Evolutionary conservation across 2,888 invertebrate genomes (phyloP).

Genomic region (Drosophila cracens): DNA sequence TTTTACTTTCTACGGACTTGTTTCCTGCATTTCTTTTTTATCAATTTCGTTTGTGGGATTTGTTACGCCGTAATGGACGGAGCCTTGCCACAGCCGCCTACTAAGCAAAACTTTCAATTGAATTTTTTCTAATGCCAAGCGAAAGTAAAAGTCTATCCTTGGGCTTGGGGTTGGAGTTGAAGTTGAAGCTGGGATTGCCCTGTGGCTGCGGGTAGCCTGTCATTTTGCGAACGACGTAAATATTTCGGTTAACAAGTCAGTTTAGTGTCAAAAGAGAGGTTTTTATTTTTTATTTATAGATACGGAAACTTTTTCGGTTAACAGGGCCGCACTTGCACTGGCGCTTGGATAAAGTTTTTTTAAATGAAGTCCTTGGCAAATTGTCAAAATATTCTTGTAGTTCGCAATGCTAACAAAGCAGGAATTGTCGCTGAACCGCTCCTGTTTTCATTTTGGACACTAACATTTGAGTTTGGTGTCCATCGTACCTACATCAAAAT

Average conservation of each 20-base stretch:
- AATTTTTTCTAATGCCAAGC: slow-evolving; percentile 53
- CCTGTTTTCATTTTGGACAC: slow-evolving; percentile 44
- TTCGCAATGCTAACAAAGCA: background rate
- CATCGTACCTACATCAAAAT: slow-evolving; percentile 64
- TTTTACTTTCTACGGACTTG: slow-evolving; percentile 70
- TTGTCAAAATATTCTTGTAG: background rate
- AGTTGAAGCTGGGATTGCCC: slow-evolving; percentile 26
- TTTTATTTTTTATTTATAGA: slow-evolving; percentile 68
- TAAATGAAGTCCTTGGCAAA: background rate
- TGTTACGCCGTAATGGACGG: slow-evolving; percentile 75
- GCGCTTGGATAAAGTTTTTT: background rate
- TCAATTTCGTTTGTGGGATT: slow-evolving; percentile 82
- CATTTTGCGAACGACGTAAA: slow-evolving; percentile 66
- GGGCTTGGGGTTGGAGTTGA: slow-evolving; percentile 30
- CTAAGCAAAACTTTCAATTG: slow-evolving; percentile 82
- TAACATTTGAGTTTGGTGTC: slow-evolving; percentile 35
- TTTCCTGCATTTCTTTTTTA: slow-evolving; percentile 39
- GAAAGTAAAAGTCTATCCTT: slow-evolving; percentile 63
- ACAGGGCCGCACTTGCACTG: slow-evolving; percentile 13
- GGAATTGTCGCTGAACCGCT: slow-evolving; percentile 43
- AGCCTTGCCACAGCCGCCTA: slow-evolving; percentile 62
- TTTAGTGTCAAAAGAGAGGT: slow-evolving; percentile 76
- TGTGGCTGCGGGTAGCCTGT: slow-evolving; percentile 58
- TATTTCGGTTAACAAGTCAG: slow-evolving; percentile 82
- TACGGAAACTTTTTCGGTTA: slow-evolving; percentile 21